These are phyloP conservation scores for Spheniscus humboldti DNA, from an alignment of 2,797 vertebrate genomes.

Conservation along the genomic window DNA sequence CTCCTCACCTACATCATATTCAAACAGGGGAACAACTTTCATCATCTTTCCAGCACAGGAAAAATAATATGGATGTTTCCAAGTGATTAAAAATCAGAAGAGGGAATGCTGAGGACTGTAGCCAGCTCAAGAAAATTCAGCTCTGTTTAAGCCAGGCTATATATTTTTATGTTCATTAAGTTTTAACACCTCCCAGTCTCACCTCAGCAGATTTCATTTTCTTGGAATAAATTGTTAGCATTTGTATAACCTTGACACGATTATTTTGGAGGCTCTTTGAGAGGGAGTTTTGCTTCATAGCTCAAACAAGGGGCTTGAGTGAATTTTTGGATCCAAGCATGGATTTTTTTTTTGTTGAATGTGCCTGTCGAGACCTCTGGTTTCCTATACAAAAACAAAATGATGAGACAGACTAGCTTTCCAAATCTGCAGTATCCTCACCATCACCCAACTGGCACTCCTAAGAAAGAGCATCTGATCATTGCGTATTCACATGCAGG, in stretches of 20 bases:
- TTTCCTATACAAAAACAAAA: background rate
- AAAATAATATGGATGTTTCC: background rate
- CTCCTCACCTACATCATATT: background rate
- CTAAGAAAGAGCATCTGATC: background rate
- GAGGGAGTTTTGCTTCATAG: background rate
- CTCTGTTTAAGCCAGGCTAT: background rate
- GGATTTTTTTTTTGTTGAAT: background rate
- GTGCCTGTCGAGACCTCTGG: background rate
- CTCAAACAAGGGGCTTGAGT: background rate
- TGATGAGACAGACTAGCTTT: background rate
- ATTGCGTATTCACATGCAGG: background rate
- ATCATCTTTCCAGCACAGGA: background rate
- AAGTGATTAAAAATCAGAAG: slow-evolving; percentile 25
- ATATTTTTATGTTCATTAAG: slow-evolving; percentile 22
- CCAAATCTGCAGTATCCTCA: background rate
- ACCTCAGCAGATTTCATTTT: slow-evolving; percentile 34
- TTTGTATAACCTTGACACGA: background rate
- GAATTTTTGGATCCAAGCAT: background rate
- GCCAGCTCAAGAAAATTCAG: background rate
- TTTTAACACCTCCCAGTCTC: slow-evolving; percentile 34
- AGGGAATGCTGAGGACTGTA: background rate
- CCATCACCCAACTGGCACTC: background rate
- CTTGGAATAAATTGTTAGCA: slow-evolving; percentile 32
- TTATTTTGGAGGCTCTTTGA: background rate
- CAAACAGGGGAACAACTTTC: background rate